A percentile compares a stretch with the other conserved stretches of the same genome.
These are phyloP conservation scores for Micrastur ruficollis DNA, from an alignment of 2,797 vertebrate species.

Conservation along the genomic window DNA sequence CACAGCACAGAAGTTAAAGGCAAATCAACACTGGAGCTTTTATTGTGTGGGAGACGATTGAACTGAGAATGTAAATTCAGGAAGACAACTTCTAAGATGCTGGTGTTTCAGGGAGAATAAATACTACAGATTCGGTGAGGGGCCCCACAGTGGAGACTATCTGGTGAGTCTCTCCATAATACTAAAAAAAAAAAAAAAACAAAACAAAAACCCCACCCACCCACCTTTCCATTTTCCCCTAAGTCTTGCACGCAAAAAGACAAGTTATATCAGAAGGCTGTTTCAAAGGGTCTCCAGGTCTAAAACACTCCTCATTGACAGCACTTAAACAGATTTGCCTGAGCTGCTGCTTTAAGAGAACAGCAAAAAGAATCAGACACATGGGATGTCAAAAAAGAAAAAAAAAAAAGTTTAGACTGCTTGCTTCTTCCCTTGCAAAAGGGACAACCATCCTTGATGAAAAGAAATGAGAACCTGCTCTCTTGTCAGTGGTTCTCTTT, in stretches of 20 bases:
- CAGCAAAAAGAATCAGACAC: not conserved
- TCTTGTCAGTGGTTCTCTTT: not conserved
- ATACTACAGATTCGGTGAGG: not conserved
- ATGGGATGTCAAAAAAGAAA: no score
- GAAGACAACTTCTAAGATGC: not conserved
- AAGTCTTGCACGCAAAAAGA: not conserved
- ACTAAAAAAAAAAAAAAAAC: not conserved
- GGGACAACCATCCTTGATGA: not conserved
- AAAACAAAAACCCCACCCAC: not conserved
- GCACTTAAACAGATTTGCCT: fast-evolving
- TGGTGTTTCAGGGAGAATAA: not conserved
- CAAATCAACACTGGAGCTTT: constrained; percentile 32
- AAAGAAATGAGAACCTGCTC: not conserved
- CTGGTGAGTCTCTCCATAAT: not conserved
- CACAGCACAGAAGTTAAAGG: not conserved
- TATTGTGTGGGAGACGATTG: not conserved
- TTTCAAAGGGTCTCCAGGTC: not conserved
- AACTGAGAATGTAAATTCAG: constrained; percentile 5
- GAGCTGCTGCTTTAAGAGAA: not conserved
- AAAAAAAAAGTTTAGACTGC: no score
- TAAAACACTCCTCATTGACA: not conserved
- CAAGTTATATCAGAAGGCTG: not conserved
- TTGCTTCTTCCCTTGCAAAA: not conserved
- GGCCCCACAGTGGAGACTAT: not conserved
- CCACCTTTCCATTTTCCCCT: not conserved